Evolutionary conservation across 2,113 vertebrate species (phyloP), one percentile per base, ranked within the genome.

Genomic region (Syngnathus scovelli): DNA sequence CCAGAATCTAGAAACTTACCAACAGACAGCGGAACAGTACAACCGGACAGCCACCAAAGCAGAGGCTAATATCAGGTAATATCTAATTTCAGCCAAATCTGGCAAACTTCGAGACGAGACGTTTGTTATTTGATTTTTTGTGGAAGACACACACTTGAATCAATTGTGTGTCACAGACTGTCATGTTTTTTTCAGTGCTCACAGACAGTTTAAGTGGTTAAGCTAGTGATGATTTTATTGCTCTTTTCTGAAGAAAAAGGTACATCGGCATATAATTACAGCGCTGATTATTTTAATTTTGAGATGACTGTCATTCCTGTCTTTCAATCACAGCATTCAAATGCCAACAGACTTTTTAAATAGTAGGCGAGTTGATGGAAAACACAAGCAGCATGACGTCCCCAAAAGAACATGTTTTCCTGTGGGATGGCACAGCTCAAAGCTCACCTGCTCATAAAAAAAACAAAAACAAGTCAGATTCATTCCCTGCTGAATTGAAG

Each of bases 1-100:
- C 82, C 87, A 98, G 96, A 98, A 93, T 36, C 72, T 90, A 1
- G 94, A 97, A 66, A 88, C 92, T 83, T 98, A 95, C 89, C 91
- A 92, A 79, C 79, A 95, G 88, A 90, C 91, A 0, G 84, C 91
- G 0, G 92, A 95, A 75, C 92, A 94, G 67, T 97, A 93, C 89
- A 88, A 92, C 51, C 88, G 94, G 76, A 92, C 93, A 66, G 93
- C 93, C 5, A 71, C 83, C 16, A 92, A 91, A 84, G 90, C 94
- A 4, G 94, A 95, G 77, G 77, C 85, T 62, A 78, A 66, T 15
- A 89, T 98, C 68, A 92, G 91, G 96, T 98, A 90, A 95, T 90
- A 74, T 66, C 19, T 52, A 9, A 68, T 65, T 64, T 51, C 2
- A n/a, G 6, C 12, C 12, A 16, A 52, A 15, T 55, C 12, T 33